Conservation (phyloP, 2,113 vertebrate genomes). For the Brachyhypopomus occidentalis region DNA sequence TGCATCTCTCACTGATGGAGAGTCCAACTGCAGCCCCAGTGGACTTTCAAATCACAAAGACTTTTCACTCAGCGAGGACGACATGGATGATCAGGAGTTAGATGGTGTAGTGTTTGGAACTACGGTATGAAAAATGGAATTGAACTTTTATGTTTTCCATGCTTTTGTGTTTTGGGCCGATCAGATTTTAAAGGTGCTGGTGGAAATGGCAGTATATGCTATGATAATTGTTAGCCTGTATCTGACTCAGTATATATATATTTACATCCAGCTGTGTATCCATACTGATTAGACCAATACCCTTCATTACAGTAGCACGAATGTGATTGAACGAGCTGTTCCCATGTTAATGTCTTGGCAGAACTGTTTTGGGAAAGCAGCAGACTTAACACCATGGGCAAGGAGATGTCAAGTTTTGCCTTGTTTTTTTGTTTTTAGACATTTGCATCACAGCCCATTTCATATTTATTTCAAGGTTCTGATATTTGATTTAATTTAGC, state of each 20-base stretch:
- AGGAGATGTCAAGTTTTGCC: neutral
- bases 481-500: neutral
- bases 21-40: slow-evolving; percentile 62
- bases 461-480: neutral
- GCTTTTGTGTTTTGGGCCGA: neutral
- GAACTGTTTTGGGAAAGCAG: neutral
- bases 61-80: slow-evolving; percentile 69
- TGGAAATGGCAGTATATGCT: neutral
- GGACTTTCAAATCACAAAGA: slow-evolving; percentile 66
- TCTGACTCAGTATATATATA: slow-evolving; percentile 3
- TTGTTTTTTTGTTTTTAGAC: neutral
- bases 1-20: slow-evolving; percentile 54
- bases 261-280: slow-evolving; percentile 4
- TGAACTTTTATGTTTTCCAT: slow-evolving; percentile 8
- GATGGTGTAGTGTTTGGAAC: slow-evolving; percentile 75
- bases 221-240: neutral
- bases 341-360: neutral
- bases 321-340: neutral
- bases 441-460: neutral
- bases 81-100: slow-evolving; percentile 62
- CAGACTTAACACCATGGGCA: neutral
- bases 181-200: neutral
- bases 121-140: slow-evolving; percentile 68
- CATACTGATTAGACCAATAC: neutral
- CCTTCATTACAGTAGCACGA: neutral